Evolutionary conservation across 2,888 invertebrate species (phyloP).

Genomic region (Eledona agricola): DNA sequence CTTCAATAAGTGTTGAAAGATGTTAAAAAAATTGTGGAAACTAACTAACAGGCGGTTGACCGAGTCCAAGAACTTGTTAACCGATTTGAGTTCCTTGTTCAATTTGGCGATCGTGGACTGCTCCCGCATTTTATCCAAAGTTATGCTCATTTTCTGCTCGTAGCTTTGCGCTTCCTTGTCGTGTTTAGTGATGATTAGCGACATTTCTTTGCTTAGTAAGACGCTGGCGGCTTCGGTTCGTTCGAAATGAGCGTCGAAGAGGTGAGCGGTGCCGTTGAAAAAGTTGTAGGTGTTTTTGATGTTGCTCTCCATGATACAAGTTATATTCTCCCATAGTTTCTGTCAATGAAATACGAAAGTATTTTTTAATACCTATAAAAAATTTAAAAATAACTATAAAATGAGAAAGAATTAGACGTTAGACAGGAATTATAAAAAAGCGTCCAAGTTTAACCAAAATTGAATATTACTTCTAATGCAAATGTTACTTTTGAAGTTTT

Average conservation of each 20-base stretch:
- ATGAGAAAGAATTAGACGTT: too few species aligned
- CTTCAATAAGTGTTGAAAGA: conserved; percentile 10
- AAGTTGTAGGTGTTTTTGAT: conserved; percentile 45
- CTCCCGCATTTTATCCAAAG: conserved; percentile 51
- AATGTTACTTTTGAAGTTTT: too few species aligned
- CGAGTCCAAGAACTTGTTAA: conserved; percentile 39
- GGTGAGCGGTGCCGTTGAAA: conserved; percentile 42
- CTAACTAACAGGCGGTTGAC: too few species aligned
- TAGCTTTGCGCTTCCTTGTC: conserved; percentile 37
- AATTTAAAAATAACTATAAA: too few species aligned
- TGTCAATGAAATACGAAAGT: conserved; percentile 10
- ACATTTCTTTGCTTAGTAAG: conserved; percentile 47
- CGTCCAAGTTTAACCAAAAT: too few species aligned
- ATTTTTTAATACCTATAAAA: too few species aligned
- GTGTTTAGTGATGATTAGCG: conserved; percentile 42
- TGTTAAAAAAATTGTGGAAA: neutral
- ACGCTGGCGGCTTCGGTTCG: conserved; percentile 45
- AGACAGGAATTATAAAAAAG: too few species aligned
- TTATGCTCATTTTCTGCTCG: conserved; percentile 47
- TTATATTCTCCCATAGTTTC: conserved; percentile 45
- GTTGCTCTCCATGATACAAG: conserved; percentile 41
- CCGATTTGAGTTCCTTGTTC: conserved; percentile 38
- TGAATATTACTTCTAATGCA: too few species aligned
- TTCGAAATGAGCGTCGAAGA: conserved; percentile 53
- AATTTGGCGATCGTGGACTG: conserved; percentile 44